phyloP scores from a whole-genome alignment of 1,140 invertebrate genomes.

The Oedothorax gibbosus region DNA sequence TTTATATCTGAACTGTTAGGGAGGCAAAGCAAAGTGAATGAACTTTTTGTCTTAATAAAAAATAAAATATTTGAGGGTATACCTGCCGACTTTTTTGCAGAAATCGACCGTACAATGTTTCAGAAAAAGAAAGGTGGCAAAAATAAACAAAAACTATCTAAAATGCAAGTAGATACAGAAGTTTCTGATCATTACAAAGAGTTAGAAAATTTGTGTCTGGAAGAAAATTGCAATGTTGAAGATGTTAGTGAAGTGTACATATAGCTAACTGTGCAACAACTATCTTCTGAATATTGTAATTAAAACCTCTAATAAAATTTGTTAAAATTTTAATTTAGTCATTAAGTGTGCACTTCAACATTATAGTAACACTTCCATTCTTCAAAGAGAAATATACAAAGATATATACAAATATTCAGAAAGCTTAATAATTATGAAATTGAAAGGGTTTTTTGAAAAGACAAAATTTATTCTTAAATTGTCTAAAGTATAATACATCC shows the following conservation, averaged over 20 bases:
- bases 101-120: constrained; percentile 11
- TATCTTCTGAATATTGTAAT: too few species aligned
- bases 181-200: neutral
- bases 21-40: neutral
- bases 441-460: too few species aligned
- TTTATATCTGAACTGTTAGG: constrained; percentile 54
- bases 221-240: neutral
- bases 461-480: too few species aligned
- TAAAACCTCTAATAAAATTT: too few species aligned
- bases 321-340: too few species aligned
- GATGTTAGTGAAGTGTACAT: constrained; percentile 11
- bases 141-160: constrained; percentile 2
- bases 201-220: constrained; percentile 2
- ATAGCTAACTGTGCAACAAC: neutral
- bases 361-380: too few species aligned
- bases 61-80: constrained; percentile 21
- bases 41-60: constrained; percentile 18
- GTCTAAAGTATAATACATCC: too few species aligned
- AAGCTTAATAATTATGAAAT: too few species aligned
- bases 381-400: too few species aligned
- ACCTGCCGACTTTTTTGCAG: neutral
- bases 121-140: constrained; percentile 10
- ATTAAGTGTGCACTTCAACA: too few species aligned
- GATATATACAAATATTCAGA: too few species aligned
- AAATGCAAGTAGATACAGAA: neutral